Conservation (phyloP, 2,888 invertebrate species). For the Stegana nigrithorax region DNA sequence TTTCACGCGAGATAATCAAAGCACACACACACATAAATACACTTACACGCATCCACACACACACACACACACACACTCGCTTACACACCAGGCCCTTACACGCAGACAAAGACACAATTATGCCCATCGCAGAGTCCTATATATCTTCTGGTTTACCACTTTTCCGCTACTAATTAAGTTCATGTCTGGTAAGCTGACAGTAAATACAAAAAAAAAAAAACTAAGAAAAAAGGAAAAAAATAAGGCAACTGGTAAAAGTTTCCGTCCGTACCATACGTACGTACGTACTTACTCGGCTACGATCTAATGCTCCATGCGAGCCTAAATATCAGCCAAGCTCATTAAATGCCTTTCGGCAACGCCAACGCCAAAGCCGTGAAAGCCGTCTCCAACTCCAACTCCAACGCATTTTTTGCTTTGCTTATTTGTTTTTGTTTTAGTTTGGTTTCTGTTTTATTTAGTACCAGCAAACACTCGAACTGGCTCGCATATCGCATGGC, state of each 20-base stretch:
- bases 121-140: not conserved
- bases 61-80: slow-evolving; percentile 19
- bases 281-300: slow-evolving; percentile 20
- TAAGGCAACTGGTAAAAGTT: not conserved
- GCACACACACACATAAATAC: slow-evolving; percentile 19
- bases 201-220: not conserved
- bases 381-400: no score
- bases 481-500: not conserved
- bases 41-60: slow-evolving; percentile 15
- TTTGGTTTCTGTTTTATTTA: not conserved
- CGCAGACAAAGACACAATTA: not conserved
- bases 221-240: not conserved
- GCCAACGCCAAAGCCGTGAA: not conserved
- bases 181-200: not conserved
- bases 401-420: not conserved
- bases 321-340: no score
- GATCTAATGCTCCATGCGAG: no score
- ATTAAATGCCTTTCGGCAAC: slow-evolving; percentile 46
- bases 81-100: slow-evolving; percentile 27
- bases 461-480: not conserved
- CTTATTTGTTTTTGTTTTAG: not conserved
- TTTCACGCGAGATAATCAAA: slow-evolving; percentile 15
- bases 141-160: slow-evolving; percentile 53
- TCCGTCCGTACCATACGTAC: not conserved
- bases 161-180: slow-evolving; percentile 55